These are phyloP conservation scores for Caenorhabditis sp. DNA, from an alignment of 2,888 invertebrate genomes.

Conservation along the genomic window DNA sequence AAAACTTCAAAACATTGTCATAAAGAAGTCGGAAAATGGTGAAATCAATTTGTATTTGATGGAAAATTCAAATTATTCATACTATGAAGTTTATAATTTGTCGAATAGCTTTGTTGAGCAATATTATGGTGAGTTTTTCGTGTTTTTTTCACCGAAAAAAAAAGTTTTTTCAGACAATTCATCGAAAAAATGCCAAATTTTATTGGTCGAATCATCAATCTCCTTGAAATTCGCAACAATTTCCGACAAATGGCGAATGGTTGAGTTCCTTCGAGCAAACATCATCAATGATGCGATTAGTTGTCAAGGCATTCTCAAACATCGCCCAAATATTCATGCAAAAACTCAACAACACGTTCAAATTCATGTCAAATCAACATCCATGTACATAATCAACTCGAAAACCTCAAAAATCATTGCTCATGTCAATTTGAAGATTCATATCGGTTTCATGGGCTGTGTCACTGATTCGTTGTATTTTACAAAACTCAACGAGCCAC, in stretches of 20 bases:
- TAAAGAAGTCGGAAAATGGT: not conserved
- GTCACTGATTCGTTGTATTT: not conserved
- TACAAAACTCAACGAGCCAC: not conserved
- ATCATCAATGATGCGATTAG: not conserved
- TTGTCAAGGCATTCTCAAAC: not conserved
- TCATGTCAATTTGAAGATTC: not conserved
- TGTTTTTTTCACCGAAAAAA: not conserved
- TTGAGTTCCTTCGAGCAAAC: not conserved
- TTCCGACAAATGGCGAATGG: not conserved
- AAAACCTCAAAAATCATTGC: not conserved
- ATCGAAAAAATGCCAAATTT: not conserved
- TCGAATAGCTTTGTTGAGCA: not conserved
- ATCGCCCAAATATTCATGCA: not conserved
- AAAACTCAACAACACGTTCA: not conserved
- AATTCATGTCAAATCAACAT: not conserved
- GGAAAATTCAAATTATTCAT: not conserved
- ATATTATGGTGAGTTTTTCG: not conserved
- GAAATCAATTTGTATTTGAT: not conserved
- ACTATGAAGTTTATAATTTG: not conserved
- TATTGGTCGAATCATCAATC: not conserved
- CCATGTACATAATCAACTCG: not conserved
- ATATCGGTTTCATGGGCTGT: not conserved
- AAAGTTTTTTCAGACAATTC: not conserved
- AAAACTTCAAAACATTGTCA: no score
- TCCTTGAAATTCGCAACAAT: not conserved